Conservation (phyloP, 2,888 invertebrate species). For the Cerceris rybyensis region DNA sequence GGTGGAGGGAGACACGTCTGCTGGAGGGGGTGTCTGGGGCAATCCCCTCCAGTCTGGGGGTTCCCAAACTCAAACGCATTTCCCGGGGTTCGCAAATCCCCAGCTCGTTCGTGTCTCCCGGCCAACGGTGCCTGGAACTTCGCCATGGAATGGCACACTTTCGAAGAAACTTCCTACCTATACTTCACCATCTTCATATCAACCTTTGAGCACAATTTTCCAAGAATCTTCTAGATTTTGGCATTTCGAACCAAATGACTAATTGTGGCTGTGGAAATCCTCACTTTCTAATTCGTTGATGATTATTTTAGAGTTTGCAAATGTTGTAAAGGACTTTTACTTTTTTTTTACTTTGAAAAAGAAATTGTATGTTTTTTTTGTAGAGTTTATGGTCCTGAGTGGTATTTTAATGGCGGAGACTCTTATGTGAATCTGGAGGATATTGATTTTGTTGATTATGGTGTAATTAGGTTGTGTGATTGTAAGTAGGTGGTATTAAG, state of each 20-base stretch:
- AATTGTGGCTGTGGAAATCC: too few species aligned
- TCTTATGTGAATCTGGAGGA: background rate
- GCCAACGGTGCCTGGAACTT: slow-evolving; percentile 33
- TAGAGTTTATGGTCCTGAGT: too few species aligned
- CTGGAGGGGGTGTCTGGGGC: slow-evolving; percentile 82
- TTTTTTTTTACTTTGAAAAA: too few species aligned
- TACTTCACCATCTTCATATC: too few species aligned
- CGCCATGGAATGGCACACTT: slow-evolving; percentile 43
- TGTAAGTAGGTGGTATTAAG: background rate
- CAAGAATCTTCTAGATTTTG: too few species aligned
- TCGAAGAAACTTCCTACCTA: slow-evolving; percentile 9
- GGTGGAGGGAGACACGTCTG: slow-evolving; percentile 73
- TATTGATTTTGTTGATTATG: background rate
- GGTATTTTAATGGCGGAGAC: too few species aligned
- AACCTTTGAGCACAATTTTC: too few species aligned
- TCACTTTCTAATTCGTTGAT: too few species aligned
- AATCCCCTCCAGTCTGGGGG: slow-evolving; percentile 80
- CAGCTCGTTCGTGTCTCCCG: slow-evolving; percentile 23
- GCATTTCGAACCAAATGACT: too few species aligned
- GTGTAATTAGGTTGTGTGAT: background rate
- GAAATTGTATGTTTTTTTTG: too few species aligned
- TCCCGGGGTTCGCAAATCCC: slow-evolving; percentile 78
- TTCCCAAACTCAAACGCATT: slow-evolving; percentile 80
- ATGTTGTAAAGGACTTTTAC: too few species aligned
- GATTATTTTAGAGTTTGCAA: too few species aligned